These are phyloP conservation scores for Valencia hispanica DNA, from an alignment of 2,797 vertebrate genomes.

Conservation along the genomic window DNA sequence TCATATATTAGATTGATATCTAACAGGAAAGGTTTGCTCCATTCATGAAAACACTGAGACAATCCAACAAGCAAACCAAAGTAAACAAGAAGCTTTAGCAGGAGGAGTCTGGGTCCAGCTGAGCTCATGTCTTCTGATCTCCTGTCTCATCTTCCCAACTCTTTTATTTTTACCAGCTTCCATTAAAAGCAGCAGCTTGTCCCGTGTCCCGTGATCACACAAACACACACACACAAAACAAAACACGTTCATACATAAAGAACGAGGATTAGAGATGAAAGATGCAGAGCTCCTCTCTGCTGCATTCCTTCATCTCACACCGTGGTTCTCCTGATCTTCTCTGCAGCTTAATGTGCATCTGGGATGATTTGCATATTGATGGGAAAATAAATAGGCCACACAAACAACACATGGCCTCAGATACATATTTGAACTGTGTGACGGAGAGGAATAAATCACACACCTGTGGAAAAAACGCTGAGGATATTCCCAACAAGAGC, in stretches of 20 bases:
- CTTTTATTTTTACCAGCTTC: conserved; percentile 1
- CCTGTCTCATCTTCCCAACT: neutral
- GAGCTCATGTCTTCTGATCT: neutral
- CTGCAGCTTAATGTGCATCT: conserved; percentile 1
- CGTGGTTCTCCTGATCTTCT: conserved; percentile 15
- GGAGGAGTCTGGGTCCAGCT: neutral
- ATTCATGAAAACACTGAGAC: neutral
- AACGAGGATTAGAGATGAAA: conserved; percentile 11
- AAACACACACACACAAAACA: accelerated
- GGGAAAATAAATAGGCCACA: conserved; percentile 37
- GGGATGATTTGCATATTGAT: conserved; percentile 45
- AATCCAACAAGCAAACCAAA: neutral
- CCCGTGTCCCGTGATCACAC: neutral
- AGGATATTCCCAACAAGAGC: neutral
- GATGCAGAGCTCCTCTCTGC: neutral
- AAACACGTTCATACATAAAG: neutral
- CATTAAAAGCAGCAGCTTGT: neutral
- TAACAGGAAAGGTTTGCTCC: neutral
- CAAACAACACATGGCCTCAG: neutral
- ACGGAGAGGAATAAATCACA: conserved; percentile 23
- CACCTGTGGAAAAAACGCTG: conserved; percentile 15
- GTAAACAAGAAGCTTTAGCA: neutral
- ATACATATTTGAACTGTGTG: conserved; percentile 14
- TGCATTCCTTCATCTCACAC: neutral
- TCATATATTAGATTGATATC: neutral